Evolutionary conservation across 2,888 invertebrate genomes (phyloP).

Genomic region (Drosophila meridionalis): DNA sequence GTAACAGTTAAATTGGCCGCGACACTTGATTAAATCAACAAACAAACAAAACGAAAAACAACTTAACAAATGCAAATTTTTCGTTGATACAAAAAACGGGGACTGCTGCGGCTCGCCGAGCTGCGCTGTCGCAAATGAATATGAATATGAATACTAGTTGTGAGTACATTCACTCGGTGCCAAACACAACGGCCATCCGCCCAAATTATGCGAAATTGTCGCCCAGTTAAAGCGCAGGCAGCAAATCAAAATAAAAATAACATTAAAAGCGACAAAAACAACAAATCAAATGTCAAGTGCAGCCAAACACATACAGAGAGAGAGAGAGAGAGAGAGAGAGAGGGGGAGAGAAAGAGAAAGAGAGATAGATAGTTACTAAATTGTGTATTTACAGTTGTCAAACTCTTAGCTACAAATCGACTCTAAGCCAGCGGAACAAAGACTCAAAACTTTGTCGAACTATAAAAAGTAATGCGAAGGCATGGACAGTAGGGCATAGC

Average conservation of each 20-base stretch:
- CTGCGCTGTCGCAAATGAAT: slow-evolving; percentile 3
- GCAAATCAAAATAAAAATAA: slow-evolving; percentile 12
- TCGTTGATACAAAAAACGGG: neutral
- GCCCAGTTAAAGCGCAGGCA: slow-evolving; percentile 26
- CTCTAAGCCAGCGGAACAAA: slow-evolving; percentile 1
- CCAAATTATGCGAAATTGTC: slow-evolving; percentile 68
- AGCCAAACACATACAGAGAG: slow-evolving; percentile 34
- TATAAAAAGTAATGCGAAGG: neutral
- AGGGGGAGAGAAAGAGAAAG: fast-evolving
- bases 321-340: neutral
- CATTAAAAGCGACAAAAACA: neutral
- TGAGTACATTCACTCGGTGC: slow-evolving; percentile 12
- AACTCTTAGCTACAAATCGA: slow-evolving; percentile 1
- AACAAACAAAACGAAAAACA: slow-evolving; percentile 40
- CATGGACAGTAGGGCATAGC: neutral
- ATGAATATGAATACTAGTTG: slow-evolving; percentile 20
- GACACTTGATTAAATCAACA: slow-evolving; percentile 77
- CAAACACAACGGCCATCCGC: slow-evolving; percentile 23
- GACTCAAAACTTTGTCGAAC: slow-evolving; percentile 4
- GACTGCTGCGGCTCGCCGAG: neutral
- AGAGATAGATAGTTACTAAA: slow-evolving; percentile 8
- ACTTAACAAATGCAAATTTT: slow-evolving; percentile 64
- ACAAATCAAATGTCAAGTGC: slow-evolving; percentile 69
- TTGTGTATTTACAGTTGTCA: slow-evolving; percentile 10
- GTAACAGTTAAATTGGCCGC: slow-evolving; percentile 54